Conservation (phyloP, 2,113 vertebrate genomes). For the Chloropsis hardwickii region DNA sequence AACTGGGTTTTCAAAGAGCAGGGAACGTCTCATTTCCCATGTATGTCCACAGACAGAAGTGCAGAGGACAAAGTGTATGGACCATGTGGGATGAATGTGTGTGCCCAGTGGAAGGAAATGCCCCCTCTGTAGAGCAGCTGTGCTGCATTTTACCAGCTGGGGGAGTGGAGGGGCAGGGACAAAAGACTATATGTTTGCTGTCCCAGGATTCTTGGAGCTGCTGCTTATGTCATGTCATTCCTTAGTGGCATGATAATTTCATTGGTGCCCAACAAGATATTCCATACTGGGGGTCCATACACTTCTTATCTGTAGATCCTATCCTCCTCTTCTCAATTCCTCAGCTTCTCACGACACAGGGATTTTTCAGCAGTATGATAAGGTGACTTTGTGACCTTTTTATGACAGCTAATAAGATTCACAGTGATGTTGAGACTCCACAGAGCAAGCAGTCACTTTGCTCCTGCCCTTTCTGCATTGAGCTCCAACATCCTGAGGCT, state of each 20-base stretch:
- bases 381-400: constrained; percentile 9
- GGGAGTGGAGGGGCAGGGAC: background rate
- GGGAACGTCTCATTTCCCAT: background rate
- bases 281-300: background rate
- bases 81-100: background rate
- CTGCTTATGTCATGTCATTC: accelerated
- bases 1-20: background rate
- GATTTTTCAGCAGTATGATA: background rate
- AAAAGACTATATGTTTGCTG: background rate
- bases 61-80: accelerated
- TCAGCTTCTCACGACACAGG: background rate
- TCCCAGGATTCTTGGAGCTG: background rate
- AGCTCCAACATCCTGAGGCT: background rate
- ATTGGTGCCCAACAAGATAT: background rate
- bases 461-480: background rate
- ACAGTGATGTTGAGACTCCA: background rate
- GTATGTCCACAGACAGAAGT: background rate
- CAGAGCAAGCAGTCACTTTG: background rate
- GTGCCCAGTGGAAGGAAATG: background rate
- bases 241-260: background rate
- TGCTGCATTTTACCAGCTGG: background rate
- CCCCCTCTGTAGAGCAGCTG: background rate
- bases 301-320: background rate
- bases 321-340: background rate
- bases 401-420: background rate